Conservation (phyloP, 1,140 invertebrate genomes). For the Diachasma alloeum region DNA sequence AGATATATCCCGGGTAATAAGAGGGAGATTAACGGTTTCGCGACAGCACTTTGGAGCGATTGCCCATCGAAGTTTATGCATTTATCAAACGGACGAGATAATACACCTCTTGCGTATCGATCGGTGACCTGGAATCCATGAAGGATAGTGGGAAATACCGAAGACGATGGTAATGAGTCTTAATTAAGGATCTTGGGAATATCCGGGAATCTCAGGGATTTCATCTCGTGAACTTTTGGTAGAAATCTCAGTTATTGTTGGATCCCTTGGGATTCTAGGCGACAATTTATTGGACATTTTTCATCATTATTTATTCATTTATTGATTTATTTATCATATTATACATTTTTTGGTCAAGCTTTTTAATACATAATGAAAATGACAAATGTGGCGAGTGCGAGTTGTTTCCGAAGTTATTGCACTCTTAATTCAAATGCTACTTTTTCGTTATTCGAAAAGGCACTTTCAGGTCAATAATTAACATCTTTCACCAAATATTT, state of each 20-base stretch:
- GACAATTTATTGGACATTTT: no score
- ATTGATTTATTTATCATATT: no score
- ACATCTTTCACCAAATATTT: no score
- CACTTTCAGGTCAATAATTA: no score
- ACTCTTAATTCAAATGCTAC: no score
- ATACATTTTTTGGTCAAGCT: no score
- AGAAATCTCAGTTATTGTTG: not conserved
- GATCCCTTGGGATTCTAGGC: no score
- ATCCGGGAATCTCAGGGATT: not conserved
- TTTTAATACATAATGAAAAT: no score
- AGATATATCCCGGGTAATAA: not conserved
- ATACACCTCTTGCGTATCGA: constrained; percentile 2
- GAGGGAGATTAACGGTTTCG: not conserved
- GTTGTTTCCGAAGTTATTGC: no score
- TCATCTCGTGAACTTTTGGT: not conserved
- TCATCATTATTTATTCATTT: no score
- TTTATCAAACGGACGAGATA: not conserved
- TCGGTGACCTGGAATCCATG: constrained; percentile 7
- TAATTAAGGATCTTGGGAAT: constrained; percentile 7
- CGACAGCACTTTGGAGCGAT: not conserved
- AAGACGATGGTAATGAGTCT: not conserved
- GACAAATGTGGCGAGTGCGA: no score
- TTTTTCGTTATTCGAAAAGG: no score
- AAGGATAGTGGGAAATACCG: not conserved
- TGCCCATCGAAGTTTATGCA: constrained; percentile 22